These are phyloP conservation scores for Garrulus glandarius DNA, from an alignment of 2,797 vertebrate species.

Conservation along the genomic window DNA sequence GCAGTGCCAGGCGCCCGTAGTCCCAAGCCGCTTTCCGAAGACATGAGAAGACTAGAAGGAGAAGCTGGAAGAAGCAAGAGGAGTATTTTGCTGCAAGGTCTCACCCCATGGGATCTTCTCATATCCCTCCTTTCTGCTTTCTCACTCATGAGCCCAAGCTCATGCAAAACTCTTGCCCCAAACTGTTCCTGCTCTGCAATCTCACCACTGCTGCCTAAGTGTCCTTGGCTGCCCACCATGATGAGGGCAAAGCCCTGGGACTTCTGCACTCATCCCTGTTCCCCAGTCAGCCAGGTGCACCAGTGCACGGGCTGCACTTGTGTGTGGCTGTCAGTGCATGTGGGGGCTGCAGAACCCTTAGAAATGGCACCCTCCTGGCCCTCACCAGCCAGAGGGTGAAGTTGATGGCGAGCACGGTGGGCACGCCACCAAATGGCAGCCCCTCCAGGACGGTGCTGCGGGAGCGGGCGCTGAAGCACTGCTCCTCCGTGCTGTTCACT, in stretches of 20 bases:
- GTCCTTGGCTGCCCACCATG: background rate
- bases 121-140: background rate
- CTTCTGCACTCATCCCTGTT: background rate
- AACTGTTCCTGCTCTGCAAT: background rate
- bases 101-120: background rate
- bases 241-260: background rate
- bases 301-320: rapidly evolving
- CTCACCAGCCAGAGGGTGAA: conserved; percentile 90
- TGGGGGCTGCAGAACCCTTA: rapidly evolving
- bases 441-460: conserved; percentile 91
- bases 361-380: background rate
- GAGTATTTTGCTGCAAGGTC: background rate
- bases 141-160: background rate
- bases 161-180: background rate
- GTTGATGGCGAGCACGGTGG: conserved; percentile 91
- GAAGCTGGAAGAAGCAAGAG: conserved; percentile 73
- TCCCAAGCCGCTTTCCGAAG: conserved; percentile 98
- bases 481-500: conserved; percentile 78
- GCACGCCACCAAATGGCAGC: conserved; percentile 90
- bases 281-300: background rate
- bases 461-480: conserved; percentile 85
- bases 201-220: background rate
- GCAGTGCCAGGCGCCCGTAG: conserved; percentile 92
- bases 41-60: conserved; percentile 92
- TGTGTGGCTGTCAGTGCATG: background rate